Evolutionary conservation across 2,797 vertebrate genomes (phyloP).

Genomic region (Anableps anableps): DNA sequence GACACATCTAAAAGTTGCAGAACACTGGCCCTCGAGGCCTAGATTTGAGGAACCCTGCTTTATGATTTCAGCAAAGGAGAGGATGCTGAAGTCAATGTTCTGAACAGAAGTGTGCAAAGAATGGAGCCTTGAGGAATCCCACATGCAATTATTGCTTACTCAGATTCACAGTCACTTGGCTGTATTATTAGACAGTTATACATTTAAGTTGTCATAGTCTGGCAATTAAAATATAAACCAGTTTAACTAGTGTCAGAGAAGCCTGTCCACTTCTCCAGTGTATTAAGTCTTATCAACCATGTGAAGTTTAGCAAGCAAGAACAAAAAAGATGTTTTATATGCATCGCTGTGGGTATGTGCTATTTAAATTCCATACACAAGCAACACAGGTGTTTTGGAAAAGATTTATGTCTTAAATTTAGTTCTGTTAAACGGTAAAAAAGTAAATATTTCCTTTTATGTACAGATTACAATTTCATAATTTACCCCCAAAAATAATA

Average conservation of each 20-base stretch:
- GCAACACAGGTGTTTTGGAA: neutral
- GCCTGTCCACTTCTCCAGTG: neutral
- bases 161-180: neutral
- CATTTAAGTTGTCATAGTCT: neutral
- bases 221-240: neutral
- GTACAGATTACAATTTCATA: too few species aligned
- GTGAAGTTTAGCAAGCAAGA: neutral
- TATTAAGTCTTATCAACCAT: neutral
- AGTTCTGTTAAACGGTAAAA: neutral
- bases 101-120: too few species aligned
- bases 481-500: neutral
- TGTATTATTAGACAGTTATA: too few species aligned
- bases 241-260: neutral
- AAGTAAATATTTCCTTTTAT: neutral
- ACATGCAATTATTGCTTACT: neutral
- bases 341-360: neutral
- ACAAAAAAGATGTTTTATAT: neutral
- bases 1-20: too few species aligned
- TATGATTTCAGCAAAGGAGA: too few species aligned
- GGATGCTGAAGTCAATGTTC: too few species aligned
- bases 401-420: neutral
- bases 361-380: neutral
- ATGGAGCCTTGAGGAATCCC: neutral
- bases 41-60: too few species aligned
- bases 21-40: too few species aligned